Conservation (phyloP, 2,113 vertebrate genomes). For the Antechinus flavipes region DNA sequence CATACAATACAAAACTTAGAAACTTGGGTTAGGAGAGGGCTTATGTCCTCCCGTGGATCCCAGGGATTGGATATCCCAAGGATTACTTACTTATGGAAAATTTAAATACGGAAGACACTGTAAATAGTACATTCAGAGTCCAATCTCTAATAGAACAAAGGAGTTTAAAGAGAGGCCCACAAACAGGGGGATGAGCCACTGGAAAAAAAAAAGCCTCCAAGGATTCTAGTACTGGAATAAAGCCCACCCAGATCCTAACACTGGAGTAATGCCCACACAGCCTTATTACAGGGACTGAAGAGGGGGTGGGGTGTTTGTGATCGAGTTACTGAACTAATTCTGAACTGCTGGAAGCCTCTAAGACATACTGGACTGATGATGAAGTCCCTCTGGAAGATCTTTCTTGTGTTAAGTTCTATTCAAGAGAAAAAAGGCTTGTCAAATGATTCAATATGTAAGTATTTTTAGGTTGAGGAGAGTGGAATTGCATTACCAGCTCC, state of each 20-base stretch:
- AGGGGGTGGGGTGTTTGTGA: not conserved
- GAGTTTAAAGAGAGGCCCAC: constrained; percentile 29
- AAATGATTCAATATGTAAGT: constrained; percentile 69
- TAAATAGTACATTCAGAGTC: not conserved
- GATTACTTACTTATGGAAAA: not conserved
- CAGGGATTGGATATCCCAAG: not conserved
- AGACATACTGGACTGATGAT: constrained; percentile 19
- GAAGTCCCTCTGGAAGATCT: constrained; percentile 42
- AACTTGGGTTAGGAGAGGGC: not conserved
- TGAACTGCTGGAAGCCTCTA: constrained; percentile 30
- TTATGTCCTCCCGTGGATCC: not conserved
- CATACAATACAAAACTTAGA: not conserved
- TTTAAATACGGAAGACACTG: not conserved
- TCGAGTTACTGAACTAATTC: not conserved
- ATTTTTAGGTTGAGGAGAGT: constrained; percentile 68
- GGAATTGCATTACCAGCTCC: constrained; percentile 50
- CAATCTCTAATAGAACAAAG: not conserved
- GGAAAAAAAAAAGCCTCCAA: constrained; percentile 26
- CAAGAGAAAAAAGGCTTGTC: constrained; percentile 39
- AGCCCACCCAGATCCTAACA: constrained; percentile 41
- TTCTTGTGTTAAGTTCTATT: not conserved
- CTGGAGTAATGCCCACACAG: constrained; percentile 1
- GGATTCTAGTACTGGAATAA: constrained; percentile 27
- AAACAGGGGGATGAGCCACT: constrained; percentile 25
- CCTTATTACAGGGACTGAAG: constrained; percentile 15